Evolutionary conservation across 2,797 vertebrate genomes (phyloP).

Genomic region (Lepilemur ruficaudatus): DNA sequence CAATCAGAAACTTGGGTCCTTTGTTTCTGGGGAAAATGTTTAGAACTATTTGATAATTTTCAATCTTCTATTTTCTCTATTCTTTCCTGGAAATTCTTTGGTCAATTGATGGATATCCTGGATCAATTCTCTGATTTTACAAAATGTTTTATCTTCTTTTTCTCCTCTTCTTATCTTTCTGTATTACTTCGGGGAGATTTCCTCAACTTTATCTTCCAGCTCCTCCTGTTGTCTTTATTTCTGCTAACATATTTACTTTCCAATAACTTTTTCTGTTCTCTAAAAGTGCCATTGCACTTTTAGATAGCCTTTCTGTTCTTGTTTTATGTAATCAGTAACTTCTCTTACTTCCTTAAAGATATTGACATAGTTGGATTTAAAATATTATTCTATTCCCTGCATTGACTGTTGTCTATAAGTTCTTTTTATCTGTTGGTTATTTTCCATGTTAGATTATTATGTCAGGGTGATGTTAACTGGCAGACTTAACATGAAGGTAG

Average conservation of each 20-base stretch:
- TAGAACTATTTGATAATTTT: not conserved
- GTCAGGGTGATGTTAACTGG: not conserved
- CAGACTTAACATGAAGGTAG: not conserved
- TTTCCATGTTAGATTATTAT: conserved; percentile 28
- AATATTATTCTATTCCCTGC: not conserved
- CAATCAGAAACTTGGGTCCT: not conserved
- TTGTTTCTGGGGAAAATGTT: not conserved
- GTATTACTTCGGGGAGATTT: not conserved
- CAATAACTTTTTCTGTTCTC: not conserved
- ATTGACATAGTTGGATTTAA: not conserved
- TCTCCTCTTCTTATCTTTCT: not conserved
- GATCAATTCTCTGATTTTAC: not conserved
- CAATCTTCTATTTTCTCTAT: not conserved
- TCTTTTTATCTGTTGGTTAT: not conserved
- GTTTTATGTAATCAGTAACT: not conserved
- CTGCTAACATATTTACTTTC: not conserved
- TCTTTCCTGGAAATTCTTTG: not conserved
- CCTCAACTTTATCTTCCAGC: not conserved
- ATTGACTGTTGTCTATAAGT: not conserved
- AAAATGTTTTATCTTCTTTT: not conserved
- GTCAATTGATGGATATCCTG: not conserved
- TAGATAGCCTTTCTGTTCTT: not conserved
- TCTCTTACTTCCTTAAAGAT: not conserved
- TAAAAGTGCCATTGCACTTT: not conserved
- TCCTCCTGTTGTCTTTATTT: not conserved